These are phyloP conservation scores for Lasius fuliginosus DNA, from an alignment of 2,888 invertebrate genomes.

Conservation along the genomic window DNA sequence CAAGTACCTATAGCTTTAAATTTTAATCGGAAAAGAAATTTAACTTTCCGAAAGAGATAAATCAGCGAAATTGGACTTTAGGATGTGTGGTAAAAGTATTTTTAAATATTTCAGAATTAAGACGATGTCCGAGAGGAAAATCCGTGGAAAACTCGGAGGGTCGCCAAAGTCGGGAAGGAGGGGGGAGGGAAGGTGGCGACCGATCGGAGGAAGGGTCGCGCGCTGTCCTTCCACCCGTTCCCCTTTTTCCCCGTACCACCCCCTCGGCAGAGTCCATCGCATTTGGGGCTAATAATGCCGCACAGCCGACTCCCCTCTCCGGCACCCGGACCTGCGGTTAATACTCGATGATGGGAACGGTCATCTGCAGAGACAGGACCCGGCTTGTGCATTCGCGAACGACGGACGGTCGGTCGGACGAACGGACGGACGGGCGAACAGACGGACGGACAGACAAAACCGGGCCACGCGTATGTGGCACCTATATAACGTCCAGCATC, in stretches of 20 bases:
- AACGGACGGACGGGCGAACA: slow-evolving; percentile 57
- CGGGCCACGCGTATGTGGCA: slow-evolving; percentile 83
- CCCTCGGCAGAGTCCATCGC: slow-evolving; percentile 81
- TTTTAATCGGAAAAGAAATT: not conserved
- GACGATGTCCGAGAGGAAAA: slow-evolving; percentile 16
- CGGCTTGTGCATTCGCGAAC: slow-evolving; percentile 78
- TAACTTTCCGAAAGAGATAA: no score
- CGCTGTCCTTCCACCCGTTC: slow-evolving; percentile 51
- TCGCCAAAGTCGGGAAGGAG: slow-evolving; percentile 18
- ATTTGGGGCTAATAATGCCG: slow-evolving; percentile 85
- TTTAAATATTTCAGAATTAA: not conserved
- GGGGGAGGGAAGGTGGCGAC: not conserved
- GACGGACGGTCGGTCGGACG: slow-evolving; percentile 67
- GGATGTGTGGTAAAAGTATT: not conserved
- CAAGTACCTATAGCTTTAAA: not conserved
- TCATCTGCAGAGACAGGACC: slow-evolving; percentile 86
- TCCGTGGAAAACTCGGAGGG: slow-evolving; percentile 20
- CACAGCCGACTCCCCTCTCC: slow-evolving; percentile 76
- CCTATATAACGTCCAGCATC: slow-evolving; percentile 75
- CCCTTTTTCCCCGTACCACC: slow-evolving; percentile 19
- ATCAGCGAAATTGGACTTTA: not conserved
- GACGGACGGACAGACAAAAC: slow-evolving; percentile 80
- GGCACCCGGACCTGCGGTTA: slow-evolving; percentile 85
- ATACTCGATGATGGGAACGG: slow-evolving; percentile 87
- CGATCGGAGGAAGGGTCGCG: slow-evolving; percentile 49